Conservation (phyloP, 2,888 invertebrate genomes). For the Seira sanloemensis region DNA sequence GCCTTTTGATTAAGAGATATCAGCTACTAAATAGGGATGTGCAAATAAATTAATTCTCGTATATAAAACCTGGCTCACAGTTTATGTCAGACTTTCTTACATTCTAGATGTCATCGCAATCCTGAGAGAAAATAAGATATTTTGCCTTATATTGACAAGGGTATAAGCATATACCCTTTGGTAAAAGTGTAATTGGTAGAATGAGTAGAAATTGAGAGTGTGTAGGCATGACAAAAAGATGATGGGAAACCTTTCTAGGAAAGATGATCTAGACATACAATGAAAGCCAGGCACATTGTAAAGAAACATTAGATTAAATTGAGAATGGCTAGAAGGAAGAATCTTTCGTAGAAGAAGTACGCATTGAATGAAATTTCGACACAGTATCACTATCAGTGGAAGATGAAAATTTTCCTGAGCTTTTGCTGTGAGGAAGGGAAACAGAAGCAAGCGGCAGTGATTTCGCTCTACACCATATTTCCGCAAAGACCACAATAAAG, state of each 20-base stretch:
- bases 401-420: constrained; percentile 11
- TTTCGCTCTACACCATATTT: not conserved
- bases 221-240: not conserved
- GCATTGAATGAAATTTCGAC: not conserved
- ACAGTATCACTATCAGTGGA: not conserved
- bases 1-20: too few relatives aligned
- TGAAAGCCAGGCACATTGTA: not conserved
- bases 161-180: not conserved
- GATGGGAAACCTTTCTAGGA: not conserved
- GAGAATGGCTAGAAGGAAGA: not conserved
- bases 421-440: not conserved
- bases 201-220: constrained; percentile 17
- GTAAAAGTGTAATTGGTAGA: constrained; percentile 11
- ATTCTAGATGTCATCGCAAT: not conserved
- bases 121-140: too few relatives aligned
- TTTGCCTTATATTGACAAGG: too few relatives aligned
- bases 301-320: constrained; percentile 13
- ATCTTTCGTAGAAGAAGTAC: not conserved
- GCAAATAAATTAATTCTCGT: too few relatives aligned
- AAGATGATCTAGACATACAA: constrained; percentile 1
- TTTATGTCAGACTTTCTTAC: not conserved
- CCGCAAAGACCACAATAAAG: not conserved
- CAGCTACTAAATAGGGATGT: too few relatives aligned
- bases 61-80: not conserved
- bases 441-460: not conserved